Evolutionary conservation across 2,888 invertebrate genomes (phyloP).

Genomic region (Drosophila tanythrix): DNA sequence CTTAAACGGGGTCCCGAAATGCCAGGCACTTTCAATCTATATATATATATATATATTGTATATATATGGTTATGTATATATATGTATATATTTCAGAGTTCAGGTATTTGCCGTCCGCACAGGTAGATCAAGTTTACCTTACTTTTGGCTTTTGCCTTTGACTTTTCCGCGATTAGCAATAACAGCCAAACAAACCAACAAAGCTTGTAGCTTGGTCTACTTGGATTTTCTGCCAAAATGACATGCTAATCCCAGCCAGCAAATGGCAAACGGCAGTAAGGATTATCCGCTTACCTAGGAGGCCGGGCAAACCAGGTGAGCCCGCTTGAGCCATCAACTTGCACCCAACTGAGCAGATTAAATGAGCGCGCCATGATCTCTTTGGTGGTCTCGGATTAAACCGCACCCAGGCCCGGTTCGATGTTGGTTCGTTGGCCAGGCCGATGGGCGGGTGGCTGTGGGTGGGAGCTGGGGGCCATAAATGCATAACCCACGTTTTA

Average conservation of each 20-base stretch:
- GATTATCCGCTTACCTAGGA: slow-evolving; percentile 45
- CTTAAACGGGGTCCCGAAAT: slow-evolving; percentile 1
- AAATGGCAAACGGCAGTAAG: slow-evolving; percentile 3
- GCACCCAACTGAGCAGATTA: slow-evolving; percentile 56
- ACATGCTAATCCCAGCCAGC: slow-evolving; percentile 46
- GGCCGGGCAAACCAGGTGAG: not conserved
- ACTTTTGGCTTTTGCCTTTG: slow-evolving; percentile 50
- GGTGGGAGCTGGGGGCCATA: slow-evolving; percentile 58
- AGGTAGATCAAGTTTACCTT: slow-evolving; percentile 24
- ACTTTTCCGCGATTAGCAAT: slow-evolving; percentile 64
- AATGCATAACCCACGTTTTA: slow-evolving; percentile 78
- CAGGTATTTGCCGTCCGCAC: slow-evolving; percentile 21
- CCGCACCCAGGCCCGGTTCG: slow-evolving; percentile 63
- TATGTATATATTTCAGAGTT: not conserved
- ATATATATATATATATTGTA: not conserved
- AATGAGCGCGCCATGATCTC: slow-evolving; percentile 46
- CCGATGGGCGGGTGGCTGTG: slow-evolving; percentile 31
- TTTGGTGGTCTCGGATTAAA: slow-evolving; percentile 78
- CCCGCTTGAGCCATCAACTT: slow-evolving; percentile 36
- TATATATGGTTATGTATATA: not conserved
- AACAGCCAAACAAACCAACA: slow-evolving; percentile 53
- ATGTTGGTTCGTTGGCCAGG: not conserved
- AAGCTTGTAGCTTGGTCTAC: slow-evolving; percentile 47
- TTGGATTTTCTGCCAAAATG: slow-evolving; percentile 47
- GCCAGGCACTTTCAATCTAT: not conserved